Conservation (phyloP, 2,797 vertebrate species). For the Myoxocephalus aenaeus region DNA sequence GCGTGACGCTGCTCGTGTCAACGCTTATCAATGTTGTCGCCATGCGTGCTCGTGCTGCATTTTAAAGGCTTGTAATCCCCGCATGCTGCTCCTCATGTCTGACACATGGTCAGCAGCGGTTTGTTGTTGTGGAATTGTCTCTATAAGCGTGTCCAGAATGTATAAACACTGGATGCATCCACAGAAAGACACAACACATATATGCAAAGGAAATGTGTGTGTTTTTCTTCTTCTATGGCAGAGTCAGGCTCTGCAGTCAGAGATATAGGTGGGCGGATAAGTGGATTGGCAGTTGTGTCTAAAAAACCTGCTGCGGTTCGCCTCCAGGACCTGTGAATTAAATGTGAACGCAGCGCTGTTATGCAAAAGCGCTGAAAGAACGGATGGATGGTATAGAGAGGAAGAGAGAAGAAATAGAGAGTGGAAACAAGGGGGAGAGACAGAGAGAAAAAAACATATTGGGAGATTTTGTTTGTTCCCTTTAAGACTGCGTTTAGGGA, state of each 20-base stretch:
- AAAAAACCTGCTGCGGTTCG: constrained; percentile 78
- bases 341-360: constrained; percentile 73
- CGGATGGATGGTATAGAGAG: constrained; percentile 28
- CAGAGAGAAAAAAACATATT: constrained; percentile 40
- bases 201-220: constrained; percentile 49
- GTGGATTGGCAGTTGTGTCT: constrained; percentile 81
- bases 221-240: constrained; percentile 54
- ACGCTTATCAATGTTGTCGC: constrained; percentile 43
- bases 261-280: constrained; percentile 80
- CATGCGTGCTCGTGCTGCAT: constrained; percentile 20
- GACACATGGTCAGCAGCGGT: constrained; percentile 20
- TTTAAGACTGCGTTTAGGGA: constrained; percentile 50
- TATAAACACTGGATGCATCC: constrained; percentile 25
- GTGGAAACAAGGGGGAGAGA: constrained; percentile 24
- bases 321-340: constrained; percentile 80
- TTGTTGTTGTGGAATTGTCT: constrained; percentile 28
- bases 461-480: constrained; percentile 55
- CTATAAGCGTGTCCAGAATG: constrained; percentile 6
- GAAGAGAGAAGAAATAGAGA: constrained; percentile 39
- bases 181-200: constrained; percentile 40
- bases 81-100: constrained; percentile 15
- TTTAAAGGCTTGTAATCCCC: constrained; percentile 31
- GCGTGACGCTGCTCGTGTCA: constrained; percentile 32
- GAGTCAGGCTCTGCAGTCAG: constrained; percentile 70
- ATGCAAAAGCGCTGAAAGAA: constrained; percentile 65